Evolutionary conservation across 2,797 vertebrate species (phyloP), one percentile per base, ranked within the genome.

Genomic region (Diplodus sargus): DNA sequence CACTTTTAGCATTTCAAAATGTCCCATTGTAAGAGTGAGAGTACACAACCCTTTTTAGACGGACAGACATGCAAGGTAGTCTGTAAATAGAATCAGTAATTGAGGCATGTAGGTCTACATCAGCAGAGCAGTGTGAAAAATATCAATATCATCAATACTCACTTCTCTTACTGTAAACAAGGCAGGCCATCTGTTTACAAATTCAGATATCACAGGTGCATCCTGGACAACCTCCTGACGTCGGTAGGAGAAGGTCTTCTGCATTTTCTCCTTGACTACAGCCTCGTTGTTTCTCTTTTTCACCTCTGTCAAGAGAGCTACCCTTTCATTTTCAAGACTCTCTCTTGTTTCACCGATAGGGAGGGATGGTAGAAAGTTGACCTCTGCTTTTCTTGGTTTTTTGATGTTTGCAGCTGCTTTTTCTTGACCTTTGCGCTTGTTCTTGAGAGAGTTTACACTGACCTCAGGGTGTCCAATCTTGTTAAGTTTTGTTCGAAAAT

Each of bases 141-240:
- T 17, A n/a, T 42, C 39, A 43, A 43, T 43, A 30, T 30, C 4
- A 43, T 13, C 10, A 16, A 49, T 49, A 42, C 34, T 39, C 13
- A 62, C 39, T 30, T 72, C 58, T 53, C 16, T 43, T 34, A 53
- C 59, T 52, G 34, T 43, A 12, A 85, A 81, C 63, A 80, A 67
- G 56, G 76, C 72, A 79, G 66, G 76, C 72, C 65, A 84, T 59
- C 82, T 84, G 45, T 52, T 74, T 42, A 78, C 62, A 25, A 85
- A 60, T n/a, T 85, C 75, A 68, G 61, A 57, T 13, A 63, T 9
- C 1, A 66, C 25, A 39, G 23, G 70, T n/a, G n/a, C 11, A 4
- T 72, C 51, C n/a, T 80, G 42, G 42, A 77, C 34, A 49, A 85
- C 43, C 23, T 79, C 60, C 48, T 86, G 76, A 23, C 69, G 42